These are phyloP conservation scores for Chaetoderma sp. DNA, from an alignment of 2,888 invertebrate genomes.

Conservation along the genomic window DNA sequence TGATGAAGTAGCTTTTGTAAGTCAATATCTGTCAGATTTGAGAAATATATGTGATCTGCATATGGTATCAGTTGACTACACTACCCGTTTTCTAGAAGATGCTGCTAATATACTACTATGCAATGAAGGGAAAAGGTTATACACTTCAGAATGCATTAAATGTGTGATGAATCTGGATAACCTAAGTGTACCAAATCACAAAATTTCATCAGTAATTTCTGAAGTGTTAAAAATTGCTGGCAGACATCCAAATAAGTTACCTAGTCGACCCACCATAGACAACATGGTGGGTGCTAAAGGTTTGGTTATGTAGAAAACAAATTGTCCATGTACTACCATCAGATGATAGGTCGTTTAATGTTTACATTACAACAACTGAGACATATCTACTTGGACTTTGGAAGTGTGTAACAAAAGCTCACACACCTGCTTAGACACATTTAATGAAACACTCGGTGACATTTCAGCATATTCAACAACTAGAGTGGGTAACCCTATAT, in stretches of 20 bases:
- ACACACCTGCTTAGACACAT: background rate
- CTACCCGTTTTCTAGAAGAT: too few species aligned
- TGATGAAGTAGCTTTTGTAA: too few species aligned
- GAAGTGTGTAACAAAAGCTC: slow-evolving; percentile 19
- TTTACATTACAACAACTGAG: slow-evolving; percentile 31
- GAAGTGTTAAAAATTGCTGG: slow-evolving; percentile 24
- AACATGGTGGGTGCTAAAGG: slow-evolving; percentile 29
- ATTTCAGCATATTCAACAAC: background rate
- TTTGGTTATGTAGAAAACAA: slow-evolving; percentile 28
- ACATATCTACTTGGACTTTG: slow-evolving; percentile 25
- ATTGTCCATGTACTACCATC: background rate
- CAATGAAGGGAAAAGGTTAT: slow-evolving; percentile 11
- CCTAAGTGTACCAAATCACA: slow-evolving; percentile 31
- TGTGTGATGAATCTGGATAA: slow-evolving; percentile 35
- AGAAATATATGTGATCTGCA: too few species aligned
- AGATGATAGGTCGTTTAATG: slow-evolving; percentile 21
- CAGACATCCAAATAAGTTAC: slow-evolving; percentile 18
- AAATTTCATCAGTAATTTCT: slow-evolving; percentile 30
- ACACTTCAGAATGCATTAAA: slow-evolving; percentile 14
- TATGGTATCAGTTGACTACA: too few species aligned
- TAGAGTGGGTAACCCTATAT: background rate
- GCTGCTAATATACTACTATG: too few species aligned
- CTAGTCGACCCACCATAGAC: slow-evolving; percentile 30
- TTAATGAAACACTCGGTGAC: background rate
- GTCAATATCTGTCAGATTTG: too few species aligned